Base-by-base conservation (phyloP, 2,113 vertebrate species). In the Scalopus aquaticus region DNA sequence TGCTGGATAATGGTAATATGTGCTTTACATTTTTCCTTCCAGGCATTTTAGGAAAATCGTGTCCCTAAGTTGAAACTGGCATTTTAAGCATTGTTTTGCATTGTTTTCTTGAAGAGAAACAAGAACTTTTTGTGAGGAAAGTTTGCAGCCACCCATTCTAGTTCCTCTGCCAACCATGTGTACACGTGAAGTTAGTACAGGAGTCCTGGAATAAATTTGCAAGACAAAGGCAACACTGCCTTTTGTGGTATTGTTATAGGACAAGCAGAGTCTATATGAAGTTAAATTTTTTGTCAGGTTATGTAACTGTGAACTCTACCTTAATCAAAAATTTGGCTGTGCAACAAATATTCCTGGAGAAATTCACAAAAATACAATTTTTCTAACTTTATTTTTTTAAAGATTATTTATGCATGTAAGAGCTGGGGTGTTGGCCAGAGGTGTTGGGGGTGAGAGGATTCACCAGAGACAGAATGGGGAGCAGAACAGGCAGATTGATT, bases 341-440 rank as follows among this genome's bases (percentile, higher is more conserved):
- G 4, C 3, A 78, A 73, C 12, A 15, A 92, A 24, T 83, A 83
- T 78, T 67, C 16, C 17, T 78, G 42, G 28, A 87, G 44, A 26
- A 86, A 19, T 60, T 95, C 42, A 83, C 20, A 81, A 49, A 94
- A 93, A 88, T 83, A 60, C 24, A 46, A 79, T 60, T 26, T 92
- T 67, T 4, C 74, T 46, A 39, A 44, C 28, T 44, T 37, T 19
- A 80, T 60, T 26, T 92, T 67, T 4, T n/a, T n/a, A n/a, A n/a
- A n/a, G n/a, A n/a, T n/a, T n/a, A n/a, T n/a, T n/a, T n/a, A n/a
- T n/a, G n/a, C n/a, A n/a, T n/a, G n/a, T n/a, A n/a, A n/a, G n/a
- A n/a, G n/a, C n/a, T n/a, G n/a, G n/a, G n/a, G n/a, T n/a, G n/a
- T n/a, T n/a, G n/a, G n/a, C n/a, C n/a, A n/a, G n/a, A n/a, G n/a